These are phyloP conservation scores for Rhimphoctona megacephalus DNA, from an alignment of 2,888 invertebrate species.

Conservation along the genomic window DNA sequence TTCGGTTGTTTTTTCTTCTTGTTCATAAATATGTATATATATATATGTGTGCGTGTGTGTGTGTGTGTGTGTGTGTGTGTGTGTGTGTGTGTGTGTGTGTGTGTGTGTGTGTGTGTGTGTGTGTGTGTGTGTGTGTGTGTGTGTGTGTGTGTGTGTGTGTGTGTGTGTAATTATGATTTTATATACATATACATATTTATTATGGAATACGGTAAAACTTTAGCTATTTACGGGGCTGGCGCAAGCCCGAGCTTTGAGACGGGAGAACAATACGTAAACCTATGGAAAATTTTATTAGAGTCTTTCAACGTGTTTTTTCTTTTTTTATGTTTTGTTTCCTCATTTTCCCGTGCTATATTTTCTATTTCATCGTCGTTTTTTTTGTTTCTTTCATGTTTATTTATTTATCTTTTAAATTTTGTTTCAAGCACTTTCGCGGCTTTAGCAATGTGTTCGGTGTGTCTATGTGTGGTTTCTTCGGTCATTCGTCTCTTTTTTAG, in stretches of 20 bases:
- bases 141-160: not conserved
- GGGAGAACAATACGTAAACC: slow-evolving; percentile 66
- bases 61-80: slow-evolving; percentile 26
- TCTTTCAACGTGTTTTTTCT: slow-evolving; percentile 59
- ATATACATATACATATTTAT: slow-evolving; percentile 55
- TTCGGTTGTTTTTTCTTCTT: slow-evolving; percentile 31
- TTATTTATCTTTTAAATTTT: slow-evolving; percentile 34
- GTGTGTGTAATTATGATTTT: slow-evolving; percentile 45
- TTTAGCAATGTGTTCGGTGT: slow-evolving; percentile 19
- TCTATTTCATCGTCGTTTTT: slow-evolving; percentile 5
- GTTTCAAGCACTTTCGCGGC: slow-evolving; percentile 63
- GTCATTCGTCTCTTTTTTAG: slow-evolving; percentile 16
- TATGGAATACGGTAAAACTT: slow-evolving; percentile 46
- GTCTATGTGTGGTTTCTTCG: not conserved
- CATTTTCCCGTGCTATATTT: slow-evolving; percentile 19
- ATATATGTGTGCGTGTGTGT: not conserved
- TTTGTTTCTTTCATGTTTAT: slow-evolving; percentile 10
- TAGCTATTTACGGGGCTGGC: slow-evolving; percentile 64
- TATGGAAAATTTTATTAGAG: slow-evolving; percentile 72
- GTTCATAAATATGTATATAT: slow-evolving; percentile 20
- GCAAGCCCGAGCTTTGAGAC: slow-evolving; percentile 68
- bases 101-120: not conserved
- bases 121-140: no score
- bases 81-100: slow-evolving; percentile 50
- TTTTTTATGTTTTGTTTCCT: slow-evolving; percentile 18